These are phyloP conservation scores for Tretioscincus oriximinensis DNA, from an alignment of 2,113 vertebrate genomes.

Conservation along the genomic window DNA sequence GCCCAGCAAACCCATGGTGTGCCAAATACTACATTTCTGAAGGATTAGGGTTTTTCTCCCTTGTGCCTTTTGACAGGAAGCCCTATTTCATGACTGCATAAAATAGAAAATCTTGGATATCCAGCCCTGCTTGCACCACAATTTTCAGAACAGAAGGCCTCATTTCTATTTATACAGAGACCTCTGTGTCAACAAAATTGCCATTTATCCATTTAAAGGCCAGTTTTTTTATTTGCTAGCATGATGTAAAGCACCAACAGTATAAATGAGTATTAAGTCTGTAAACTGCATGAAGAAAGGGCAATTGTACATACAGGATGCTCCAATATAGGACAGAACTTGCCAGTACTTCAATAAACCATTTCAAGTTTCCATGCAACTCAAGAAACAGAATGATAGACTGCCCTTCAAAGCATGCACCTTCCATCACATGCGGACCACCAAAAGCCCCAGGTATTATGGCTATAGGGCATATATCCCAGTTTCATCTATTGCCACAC, in stretches of 20 bases:
- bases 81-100: conserved; percentile 7
- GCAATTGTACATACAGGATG: conserved; percentile 9
- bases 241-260: conserved; percentile 7
- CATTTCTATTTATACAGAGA: conserved; percentile 35
- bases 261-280: conserved; percentile 27
- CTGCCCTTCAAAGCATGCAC: background rate
- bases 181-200: conserved; percentile 39
- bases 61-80: background rate
- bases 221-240: conserved; percentile 19
- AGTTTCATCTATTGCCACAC: background rate
- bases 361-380: conserved; percentile 14
- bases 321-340: conserved; percentile 12
- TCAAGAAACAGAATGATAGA: background rate
- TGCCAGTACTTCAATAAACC: fast-evolving
- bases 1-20: fast-evolving
- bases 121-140: conserved; percentile 7
- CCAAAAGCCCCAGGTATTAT: background rate
- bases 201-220: conserved; percentile 40
- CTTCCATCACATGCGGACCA: fast-evolving
- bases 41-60: conserved; percentile 41
- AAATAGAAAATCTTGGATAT: conserved; percentile 52
- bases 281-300: conserved; percentile 17
- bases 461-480: background rate
- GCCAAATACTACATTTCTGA: conserved; percentile 34
- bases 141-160: conserved; percentile 31